Base-by-base conservation (phyloP, 2,113 vertebrate genomes). In the Psophia crepitans region DNA sequence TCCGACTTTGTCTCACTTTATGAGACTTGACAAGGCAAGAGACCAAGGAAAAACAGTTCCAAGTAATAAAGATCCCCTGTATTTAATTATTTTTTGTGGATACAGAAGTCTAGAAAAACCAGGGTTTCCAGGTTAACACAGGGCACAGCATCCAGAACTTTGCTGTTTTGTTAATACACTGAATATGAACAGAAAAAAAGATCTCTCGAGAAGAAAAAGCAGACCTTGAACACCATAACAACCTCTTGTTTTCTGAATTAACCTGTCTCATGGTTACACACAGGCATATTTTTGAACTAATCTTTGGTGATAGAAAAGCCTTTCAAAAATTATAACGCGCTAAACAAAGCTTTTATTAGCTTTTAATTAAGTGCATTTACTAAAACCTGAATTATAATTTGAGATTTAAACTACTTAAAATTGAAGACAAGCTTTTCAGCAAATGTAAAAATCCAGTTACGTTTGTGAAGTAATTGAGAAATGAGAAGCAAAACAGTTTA, bases 311-410 rank as follows among this genome's bases (percentile, higher is more conserved):
- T 24, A 63, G 78, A 65, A 41, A 53, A 32, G 10, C 32, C 24
- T 89, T 66, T 41, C 35, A 35, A 69, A 79, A 77, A 53, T 13
- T 24, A 16, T 37, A 56, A 68, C 75, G 7, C 51, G 6, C 14
- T 37, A 54, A 81, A 53, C 18, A 33, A 61, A 12, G 21, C 17
- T 39, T 81, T 92, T 48, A 84, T 58, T 87, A 68, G 57, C 79
- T 90, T 90, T 87, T 85, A 82, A 87, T 93, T 58, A 71, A 90
- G 75, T 46, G 43, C 43, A 60, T 88, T 93, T 76, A 35, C 65
- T 85, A 57, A 87, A 88, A 58, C 16, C 49, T 35, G 24, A 78
- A 54, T 60, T 65, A 44, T 44, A 24, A 33, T 43, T 91, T 79
- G 7, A 54, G 43, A 58, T 75, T 64, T 56, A 4, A 76, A 83